These are phyloP conservation scores for Acinonyx jubatus DNA, from an alignment of 2,113 vertebrate species.

Conservation along the genomic window DNA sequence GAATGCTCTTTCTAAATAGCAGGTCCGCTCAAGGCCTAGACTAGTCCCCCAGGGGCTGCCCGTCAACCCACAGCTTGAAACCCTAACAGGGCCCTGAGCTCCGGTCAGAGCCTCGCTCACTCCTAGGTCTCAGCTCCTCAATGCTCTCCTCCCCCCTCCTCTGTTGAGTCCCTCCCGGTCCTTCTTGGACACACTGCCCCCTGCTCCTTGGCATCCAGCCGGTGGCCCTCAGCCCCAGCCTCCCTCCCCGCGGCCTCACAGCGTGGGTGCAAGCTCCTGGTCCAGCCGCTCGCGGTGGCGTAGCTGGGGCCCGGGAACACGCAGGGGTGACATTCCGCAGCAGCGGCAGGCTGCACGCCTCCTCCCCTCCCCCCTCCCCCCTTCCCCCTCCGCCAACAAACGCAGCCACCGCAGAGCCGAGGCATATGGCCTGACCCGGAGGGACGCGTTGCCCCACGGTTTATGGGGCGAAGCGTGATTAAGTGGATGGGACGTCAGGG, in stretches of 20 bases:
- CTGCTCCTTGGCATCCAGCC: neutral
- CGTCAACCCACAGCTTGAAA: neutral
- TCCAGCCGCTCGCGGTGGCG: neutral
- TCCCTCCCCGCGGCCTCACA: neutral
- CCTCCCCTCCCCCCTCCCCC: neutral
- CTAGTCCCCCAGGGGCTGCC: no score
- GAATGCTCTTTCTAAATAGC: fast-evolving
- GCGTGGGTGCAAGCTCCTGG: neutral
- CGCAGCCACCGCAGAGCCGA: fast-evolving
- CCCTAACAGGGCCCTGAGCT: neutral
- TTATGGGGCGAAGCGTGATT: neutral
- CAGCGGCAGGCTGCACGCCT: neutral
- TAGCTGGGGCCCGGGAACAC: neutral
- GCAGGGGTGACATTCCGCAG: neutral
- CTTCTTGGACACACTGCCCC: neutral
- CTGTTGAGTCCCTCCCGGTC: neutral
- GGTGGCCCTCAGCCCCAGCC: fast-evolving
- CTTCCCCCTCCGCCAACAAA: neutral
- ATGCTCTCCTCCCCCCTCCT: neutral
- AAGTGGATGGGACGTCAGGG: neutral
- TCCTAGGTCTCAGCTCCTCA: neutral
- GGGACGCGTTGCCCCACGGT: fast-evolving
- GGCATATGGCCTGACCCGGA: neutral
- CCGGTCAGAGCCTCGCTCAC: neutral
- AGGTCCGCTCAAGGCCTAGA: fast-evolving